Evolutionary conservation across 2,888 invertebrate species (phyloP), one percentile per base, ranked within the genome.

Genomic region (Dimorphilus gyrociliatus): DNA sequence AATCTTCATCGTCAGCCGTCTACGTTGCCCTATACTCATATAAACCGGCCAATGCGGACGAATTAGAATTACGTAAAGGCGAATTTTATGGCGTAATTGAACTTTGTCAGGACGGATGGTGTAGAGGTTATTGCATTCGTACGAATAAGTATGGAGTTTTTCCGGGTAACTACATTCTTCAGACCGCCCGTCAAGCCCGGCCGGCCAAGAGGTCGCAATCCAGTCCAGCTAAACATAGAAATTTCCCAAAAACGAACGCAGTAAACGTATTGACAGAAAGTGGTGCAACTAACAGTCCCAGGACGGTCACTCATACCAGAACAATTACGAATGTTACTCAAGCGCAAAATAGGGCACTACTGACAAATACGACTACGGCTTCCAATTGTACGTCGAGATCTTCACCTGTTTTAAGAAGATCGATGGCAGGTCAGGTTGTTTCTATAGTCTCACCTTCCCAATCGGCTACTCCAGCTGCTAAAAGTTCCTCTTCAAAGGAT

Each of bases 41-140:
- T 67, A 75, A 77, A 34, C 92, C 94, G 10, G 84, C 85, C 63
- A 92, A 94, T 63, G 81, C 81, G 25, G 94, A 97, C 62, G 94
- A 97, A 65, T 64, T 97, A 39, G 90, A 92, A 55, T 69, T 97
- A 39, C 69, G 73, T 37, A 88, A 90, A 61, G 85, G 86, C 31
- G 92, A 94, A 63, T 57, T 57, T 33, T 82, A 92, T 31, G 82
- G 78, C 59, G 92, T 94, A 36, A 71, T 88, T 60, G 92, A 94
- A 68, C 86, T 88, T 60, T 94, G 94, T 64, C 90, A 92, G 63
- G 94, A 94, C 64, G 94, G 94, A 43, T 97, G 94, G 94, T 94
- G 76, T 68, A 88, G 92, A 47, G 94, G 94, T 46, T 84, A 86
- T 42, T 86, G 84, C 50, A 77, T 86, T 50, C 46, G 47, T 23